Base-by-base conservation (phyloP, 1,140 invertebrate species). In the Adoxophyes honmai region DNA sequence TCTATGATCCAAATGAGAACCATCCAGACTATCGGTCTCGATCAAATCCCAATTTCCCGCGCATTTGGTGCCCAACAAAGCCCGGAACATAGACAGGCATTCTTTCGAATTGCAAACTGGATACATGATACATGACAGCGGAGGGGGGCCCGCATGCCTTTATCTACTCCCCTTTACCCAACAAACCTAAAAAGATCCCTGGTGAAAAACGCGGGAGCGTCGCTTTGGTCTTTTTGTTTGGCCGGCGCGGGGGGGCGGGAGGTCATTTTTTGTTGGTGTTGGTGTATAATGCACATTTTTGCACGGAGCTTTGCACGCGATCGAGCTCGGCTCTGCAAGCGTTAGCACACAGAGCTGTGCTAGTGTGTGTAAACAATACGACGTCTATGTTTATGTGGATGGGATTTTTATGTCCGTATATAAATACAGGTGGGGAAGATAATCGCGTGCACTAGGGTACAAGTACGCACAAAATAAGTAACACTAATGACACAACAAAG, bases 271-370 rank as follows among this genome's bases (percentile, higher is more conserved):
- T 64, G 54, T 77, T 66, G 73, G 72, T 75, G 66, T 71, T 70
- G 80, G 76, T 73, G 66, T 78, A 70, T 81, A 80, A 81, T 84
- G 81, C 79, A 81, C 75, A 84, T 86, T 86, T 84, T 82, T 86
- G 83, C 83, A 86, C 73, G 79, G 81, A 73, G 74, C 75, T 81
- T 57, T 72, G 77, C 77, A 75, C 70, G 78, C 81, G 79, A 82
- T 74, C 69, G 73, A 62, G 66, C 70, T 73, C 61, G 64, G 56
- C 64, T 67, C 74, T 86, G 79, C 81, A 78, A 57, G 62, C 76
- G 70, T 71, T 53, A 78, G 77, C 79, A 78, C 75, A 73, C 59
- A 38, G 44, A 36, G 13, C 1, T 9, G 53, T 21, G 36, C 36
- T 13, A 34, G 33, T 60, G 59, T 57, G 59, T 63, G 44, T 37